Conservation (phyloP, 2,113 vertebrate species). For the Bothrops jararaca region DNA sequence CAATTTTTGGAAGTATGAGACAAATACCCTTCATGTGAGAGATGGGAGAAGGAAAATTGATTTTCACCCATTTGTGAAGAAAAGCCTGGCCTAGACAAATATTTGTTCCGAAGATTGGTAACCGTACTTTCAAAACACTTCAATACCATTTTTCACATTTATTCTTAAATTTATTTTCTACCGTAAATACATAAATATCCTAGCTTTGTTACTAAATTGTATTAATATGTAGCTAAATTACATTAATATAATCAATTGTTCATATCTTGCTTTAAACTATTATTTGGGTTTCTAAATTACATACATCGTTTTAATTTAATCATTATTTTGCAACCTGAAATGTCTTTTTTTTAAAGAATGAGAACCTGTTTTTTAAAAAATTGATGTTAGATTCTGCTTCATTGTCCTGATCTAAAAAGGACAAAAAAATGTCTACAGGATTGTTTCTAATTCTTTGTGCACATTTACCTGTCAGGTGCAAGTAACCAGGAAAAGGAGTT, state of each 20-base stretch:
- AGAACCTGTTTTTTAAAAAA: neutral
- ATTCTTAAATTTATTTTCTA: neutral
- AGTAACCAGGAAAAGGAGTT: neutral
- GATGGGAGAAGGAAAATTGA: neutral
- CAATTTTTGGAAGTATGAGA: neutral
- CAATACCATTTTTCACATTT: neutral
- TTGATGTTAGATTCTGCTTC: neutral
- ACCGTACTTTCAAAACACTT: neutral
- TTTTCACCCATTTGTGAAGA: neutral
- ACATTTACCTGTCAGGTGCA: neutral
- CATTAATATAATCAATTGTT: neutral
- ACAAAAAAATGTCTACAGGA: neutral
- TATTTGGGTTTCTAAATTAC: neutral
- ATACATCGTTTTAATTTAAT: neutral
- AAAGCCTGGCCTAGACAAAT: neutral
- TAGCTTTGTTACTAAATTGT: neutral
- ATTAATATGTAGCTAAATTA: neutral
- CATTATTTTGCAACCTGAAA: neutral
- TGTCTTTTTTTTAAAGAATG: neutral
- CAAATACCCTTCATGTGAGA: neutral
- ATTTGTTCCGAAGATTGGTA: neutral
- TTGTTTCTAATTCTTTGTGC: neutral
- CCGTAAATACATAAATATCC: neutral
- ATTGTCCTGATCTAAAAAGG: neutral
- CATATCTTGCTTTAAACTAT: neutral